A percentile compares a stretch with the other conserved stretches of the same genome.
phyloP scores from a whole-genome alignment of 1,140 invertebrate species.

The Drosophila cardini region DNA sequence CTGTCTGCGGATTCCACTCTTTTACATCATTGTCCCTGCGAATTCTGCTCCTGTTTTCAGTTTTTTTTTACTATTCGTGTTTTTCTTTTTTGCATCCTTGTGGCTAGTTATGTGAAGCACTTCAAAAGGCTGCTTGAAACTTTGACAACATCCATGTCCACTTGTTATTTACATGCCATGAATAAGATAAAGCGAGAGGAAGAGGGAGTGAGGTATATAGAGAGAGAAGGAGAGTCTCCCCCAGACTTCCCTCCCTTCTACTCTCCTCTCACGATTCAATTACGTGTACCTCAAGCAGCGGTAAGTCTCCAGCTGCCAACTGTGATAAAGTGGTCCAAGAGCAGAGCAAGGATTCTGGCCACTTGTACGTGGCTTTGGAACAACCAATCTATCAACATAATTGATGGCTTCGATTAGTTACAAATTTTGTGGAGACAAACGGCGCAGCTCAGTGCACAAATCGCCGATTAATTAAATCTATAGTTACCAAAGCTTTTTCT shows the following conservation, averaged over 20 bases:
- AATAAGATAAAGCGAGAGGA: constrained; percentile 47
- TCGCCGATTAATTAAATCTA: constrained; percentile 81
- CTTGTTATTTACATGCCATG: constrained; percentile 72
- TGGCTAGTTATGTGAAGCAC: constrained; percentile 52
- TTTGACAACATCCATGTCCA: constrained; percentile 68
- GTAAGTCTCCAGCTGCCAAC: constrained; percentile 71
- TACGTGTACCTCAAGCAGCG: constrained; percentile 70
- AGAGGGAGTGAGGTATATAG: background rate
- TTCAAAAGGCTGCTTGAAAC: constrained; percentile 67
- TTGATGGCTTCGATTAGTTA: constrained; percentile 84
- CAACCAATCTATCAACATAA: constrained; percentile 82
- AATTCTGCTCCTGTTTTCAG: constrained; percentile 9
- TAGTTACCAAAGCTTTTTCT: constrained; percentile 44
- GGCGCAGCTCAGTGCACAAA: constrained; percentile 76
- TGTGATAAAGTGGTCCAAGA: constrained; percentile 66
- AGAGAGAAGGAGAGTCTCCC: background rate
- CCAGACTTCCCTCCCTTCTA: background rate
- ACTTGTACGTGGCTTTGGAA: constrained; percentile 57
- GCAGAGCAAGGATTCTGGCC: constrained; percentile 35
- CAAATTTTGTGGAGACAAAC: constrained; percentile 68
- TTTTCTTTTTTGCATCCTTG: constrained; percentile 32
- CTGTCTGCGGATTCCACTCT: background rate
- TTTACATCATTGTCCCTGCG: constrained; percentile 10
- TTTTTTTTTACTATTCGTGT: constrained; percentile 39
- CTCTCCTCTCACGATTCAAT: constrained; percentile 58